A percentile compares a stretch with the other conserved stretches of the same genome.
phyloP scores from a whole-genome alignment of 2,888 invertebrate species.

The Calliphora vomitoria region DNA sequence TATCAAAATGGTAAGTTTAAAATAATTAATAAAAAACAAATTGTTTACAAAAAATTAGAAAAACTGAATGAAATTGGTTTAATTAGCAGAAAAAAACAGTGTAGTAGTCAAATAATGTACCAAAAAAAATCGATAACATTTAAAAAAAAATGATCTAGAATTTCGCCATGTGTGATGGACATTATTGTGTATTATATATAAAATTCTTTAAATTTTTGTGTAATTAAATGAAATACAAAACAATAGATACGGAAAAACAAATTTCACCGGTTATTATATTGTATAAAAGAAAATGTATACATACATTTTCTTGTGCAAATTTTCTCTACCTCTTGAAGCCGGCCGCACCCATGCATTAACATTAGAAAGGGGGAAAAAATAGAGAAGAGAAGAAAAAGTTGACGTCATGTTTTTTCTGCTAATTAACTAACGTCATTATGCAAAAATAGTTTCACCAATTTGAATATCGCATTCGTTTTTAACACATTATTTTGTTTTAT shows the following conservation, averaged over 20 bases:
- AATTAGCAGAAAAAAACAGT: not conserved
- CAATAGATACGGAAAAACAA: not conserved
- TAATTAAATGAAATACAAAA: not conserved
- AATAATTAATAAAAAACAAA: not conserved
- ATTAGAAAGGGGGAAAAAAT: not conserved
- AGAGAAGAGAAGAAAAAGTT: not conserved
- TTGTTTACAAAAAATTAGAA: not conserved
- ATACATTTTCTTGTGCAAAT: slow-evolving; percentile 6
- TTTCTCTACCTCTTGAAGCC: slow-evolving; percentile 52
- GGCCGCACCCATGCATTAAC: slow-evolving; percentile 66
- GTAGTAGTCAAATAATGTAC: not conserved
- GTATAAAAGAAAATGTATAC: not conserved
- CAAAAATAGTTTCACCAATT: not conserved
- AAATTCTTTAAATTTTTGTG: not conserved
- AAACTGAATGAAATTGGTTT: not conserved
- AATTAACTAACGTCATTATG: not conserved
- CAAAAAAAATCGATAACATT: not conserved
- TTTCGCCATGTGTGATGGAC: not conserved
- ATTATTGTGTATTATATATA: not conserved
- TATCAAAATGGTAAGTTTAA: slow-evolving; percentile 82
- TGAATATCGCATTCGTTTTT: not conserved
- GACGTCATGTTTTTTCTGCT: slow-evolving; percentile 64
- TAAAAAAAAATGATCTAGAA: not conserved
- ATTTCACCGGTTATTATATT: not conserved
- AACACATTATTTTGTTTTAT: slow-evolving; percentile 24